These are phyloP conservation scores for Teleogryllus oceanicus DNA, from an alignment of 2,888 invertebrate genomes.

Conservation along the genomic window DNA sequence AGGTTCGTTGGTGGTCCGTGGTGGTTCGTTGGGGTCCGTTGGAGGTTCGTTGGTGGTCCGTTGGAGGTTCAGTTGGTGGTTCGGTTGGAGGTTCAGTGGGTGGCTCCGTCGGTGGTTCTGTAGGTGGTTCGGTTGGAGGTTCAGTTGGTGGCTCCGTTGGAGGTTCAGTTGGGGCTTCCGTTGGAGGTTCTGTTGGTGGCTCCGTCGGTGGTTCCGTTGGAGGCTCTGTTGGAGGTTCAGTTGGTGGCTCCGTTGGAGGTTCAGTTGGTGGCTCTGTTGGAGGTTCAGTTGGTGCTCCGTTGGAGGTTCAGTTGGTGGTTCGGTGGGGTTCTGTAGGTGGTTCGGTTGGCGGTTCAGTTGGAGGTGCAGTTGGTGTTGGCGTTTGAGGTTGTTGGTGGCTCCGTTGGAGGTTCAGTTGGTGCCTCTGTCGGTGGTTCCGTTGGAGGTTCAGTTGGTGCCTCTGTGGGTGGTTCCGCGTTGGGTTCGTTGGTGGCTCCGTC, in stretches of 20 bases:
- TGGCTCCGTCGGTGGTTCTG: slow-evolving; percentile 28
- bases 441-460: slow-evolving; percentile 23
- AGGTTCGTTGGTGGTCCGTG: slow-evolving; percentile 35
- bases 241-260: slow-evolving; percentile 27
- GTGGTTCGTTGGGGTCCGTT: not conserved
- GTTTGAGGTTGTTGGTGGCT: slow-evolving; percentile 26
- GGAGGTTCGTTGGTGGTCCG: slow-evolving; percentile 29
- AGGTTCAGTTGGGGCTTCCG: slow-evolving; percentile 24
- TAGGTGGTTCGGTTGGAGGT: not conserved
- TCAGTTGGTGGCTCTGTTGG: not conserved
- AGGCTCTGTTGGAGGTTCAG: slow-evolving; percentile 25
- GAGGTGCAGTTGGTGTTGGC: slow-evolving; percentile 28
- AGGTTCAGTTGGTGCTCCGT: not conserved
- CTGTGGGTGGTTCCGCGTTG: not conserved
- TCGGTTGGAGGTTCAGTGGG: slow-evolving; percentile 29
- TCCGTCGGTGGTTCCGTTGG: not conserved
- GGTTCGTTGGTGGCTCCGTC: not conserved
- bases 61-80: slow-evolving; percentile 2
- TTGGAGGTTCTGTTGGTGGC: slow-evolving; percentile 29
- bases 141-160: not conserved
- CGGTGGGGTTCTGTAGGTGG: slow-evolving; percentile 40
- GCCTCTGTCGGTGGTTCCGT: slow-evolving; percentile 25
- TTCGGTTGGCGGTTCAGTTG: slow-evolving; percentile 31
- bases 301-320: slow-evolving; percentile 30
- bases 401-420: slow-evolving; percentile 33